Conservation (phyloP, 2,888 invertebrate species). For the Leucoptera coffeella region DNA sequence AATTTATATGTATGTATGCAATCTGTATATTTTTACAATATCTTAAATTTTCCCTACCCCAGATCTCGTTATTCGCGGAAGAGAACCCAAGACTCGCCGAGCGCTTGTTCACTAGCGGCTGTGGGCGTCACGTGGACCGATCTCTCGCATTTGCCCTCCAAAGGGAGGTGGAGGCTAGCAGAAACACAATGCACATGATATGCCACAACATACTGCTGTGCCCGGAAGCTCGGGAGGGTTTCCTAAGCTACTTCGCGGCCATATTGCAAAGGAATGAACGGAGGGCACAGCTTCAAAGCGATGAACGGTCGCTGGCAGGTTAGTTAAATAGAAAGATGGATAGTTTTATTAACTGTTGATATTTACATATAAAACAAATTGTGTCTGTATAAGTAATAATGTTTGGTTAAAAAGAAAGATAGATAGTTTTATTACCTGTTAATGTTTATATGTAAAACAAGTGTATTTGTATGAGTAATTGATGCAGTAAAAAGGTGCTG, state of each 20-base stretch:
- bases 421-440: too few species aligned
- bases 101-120: slow-evolving; percentile 51
- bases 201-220: slow-evolving; percentile 81
- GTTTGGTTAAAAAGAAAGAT: too few species aligned
- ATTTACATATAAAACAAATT: too few species aligned
- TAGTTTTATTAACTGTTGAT: too few species aligned
- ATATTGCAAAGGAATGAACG: slow-evolving; percentile 78
- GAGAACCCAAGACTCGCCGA: slow-evolving; percentile 88
- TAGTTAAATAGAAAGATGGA: too few species aligned
- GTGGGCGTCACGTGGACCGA: slow-evolving; percentile 43
- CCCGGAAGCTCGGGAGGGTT: slow-evolving; percentile 69
- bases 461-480: too few species aligned
- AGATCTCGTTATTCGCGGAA: slow-evolving; percentile 83
- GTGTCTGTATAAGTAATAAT: too few species aligned
- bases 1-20: too few species aligned
- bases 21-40: too few species aligned
- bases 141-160: slow-evolving; percentile 66
- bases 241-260: slow-evolving; percentile 73
- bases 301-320: slow-evolving; percentile 75
- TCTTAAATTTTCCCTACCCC: too few species aligned
- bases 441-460: background rate
- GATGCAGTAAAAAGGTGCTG: too few species aligned
- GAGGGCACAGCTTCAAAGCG: slow-evolving; percentile 83
- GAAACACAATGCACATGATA: slow-evolving; percentile 71
- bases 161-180: slow-evolving; percentile 72